Conservation (phyloP, 2,113 vertebrate species). For the Oostethus manadensis region DNA sequence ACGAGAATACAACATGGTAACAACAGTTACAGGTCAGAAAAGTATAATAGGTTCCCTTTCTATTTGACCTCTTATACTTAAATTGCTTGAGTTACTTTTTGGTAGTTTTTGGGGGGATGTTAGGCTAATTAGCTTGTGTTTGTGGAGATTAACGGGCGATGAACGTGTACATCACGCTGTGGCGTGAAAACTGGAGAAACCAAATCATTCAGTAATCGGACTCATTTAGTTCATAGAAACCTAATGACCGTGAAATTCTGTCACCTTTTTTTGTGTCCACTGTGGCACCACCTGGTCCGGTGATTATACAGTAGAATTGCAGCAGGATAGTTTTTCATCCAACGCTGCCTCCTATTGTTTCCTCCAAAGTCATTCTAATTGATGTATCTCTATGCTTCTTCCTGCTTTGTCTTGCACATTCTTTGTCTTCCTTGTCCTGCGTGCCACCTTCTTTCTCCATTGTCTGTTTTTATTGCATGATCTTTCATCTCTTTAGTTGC, state of each 20-base stretch:
- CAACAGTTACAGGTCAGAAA: no score
- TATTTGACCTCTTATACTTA: no score
- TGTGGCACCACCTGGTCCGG: conserved; percentile 46
- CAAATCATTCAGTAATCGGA: no score
- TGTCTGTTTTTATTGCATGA: conserved; percentile 28
- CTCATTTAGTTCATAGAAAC: no score
- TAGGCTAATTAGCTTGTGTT: no score
- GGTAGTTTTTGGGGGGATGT: no score
- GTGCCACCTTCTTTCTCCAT: conserved; percentile 20
- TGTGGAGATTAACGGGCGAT: no score
- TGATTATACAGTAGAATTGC: conserved; percentile 24
- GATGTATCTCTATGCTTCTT: conserved; percentile 38
- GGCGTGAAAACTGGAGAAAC: no score
- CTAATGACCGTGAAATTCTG: conserved; percentile 1
- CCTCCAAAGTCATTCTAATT: conserved; percentile 45
- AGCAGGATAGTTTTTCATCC: conserved; percentile 47
- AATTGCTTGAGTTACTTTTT: no score
- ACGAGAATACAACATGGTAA: no score
- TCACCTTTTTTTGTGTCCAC: background rate
- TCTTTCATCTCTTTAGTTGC: conserved; percentile 44
- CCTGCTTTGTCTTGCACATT: conserved; percentile 34
- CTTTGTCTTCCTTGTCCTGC: conserved; percentile 38
- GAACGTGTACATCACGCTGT: no score
- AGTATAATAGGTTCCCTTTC: no score
- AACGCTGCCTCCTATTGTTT: conserved; percentile 56